phyloP scores from a whole-genome alignment of 1,140 invertebrate species.

The Drepana arcuata region DNA sequence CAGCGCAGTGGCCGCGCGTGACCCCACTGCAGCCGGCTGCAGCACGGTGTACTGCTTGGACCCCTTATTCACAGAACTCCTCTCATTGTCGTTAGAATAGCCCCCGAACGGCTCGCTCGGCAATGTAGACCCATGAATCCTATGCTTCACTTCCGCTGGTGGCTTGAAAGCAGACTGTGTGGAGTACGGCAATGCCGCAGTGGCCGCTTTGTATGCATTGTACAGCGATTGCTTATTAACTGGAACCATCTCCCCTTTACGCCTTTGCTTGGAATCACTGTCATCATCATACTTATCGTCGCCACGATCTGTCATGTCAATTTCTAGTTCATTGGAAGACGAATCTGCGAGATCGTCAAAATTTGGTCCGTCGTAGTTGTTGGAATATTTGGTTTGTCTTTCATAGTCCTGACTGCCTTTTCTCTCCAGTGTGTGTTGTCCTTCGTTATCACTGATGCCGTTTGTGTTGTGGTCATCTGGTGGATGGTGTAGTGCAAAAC shows the following conservation, averaged over 20 bases:
- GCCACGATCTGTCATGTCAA: slow-evolving; percentile 82
- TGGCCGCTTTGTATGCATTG: slow-evolving; percentile 70
- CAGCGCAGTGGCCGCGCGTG: slow-evolving; percentile 82
- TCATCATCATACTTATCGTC: slow-evolving; percentile 66
- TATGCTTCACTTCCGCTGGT: slow-evolving; percentile 74
- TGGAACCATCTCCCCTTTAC: slow-evolving; percentile 61
- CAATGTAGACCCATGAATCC: slow-evolving; percentile 56
- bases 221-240: slow-evolving; percentile 66
- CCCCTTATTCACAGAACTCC: slow-evolving; percentile 37
- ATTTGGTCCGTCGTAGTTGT: slow-evolving; percentile 79
- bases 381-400: slow-evolving; percentile 55
- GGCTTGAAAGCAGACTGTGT: slow-evolving; percentile 83
- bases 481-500: slow-evolving; percentile 48
- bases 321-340: slow-evolving; percentile 84
- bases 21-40: slow-evolving; percentile 83
- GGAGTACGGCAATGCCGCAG: slow-evolving; percentile 75
- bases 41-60: slow-evolving; percentile 86
- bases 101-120: slow-evolving; percentile 54
- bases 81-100: slow-evolving; percentile 54
- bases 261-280: slow-evolving; percentile 55
- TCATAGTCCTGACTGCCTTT: slow-evolving; percentile 58
- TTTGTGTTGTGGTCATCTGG: slow-evolving; percentile 30
- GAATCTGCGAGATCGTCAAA: slow-evolving; percentile 86
- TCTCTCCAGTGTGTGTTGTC: slow-evolving; percentile 46
- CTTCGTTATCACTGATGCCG: slow-evolving; percentile 26